Base-by-base conservation (phyloP, 2,888 invertebrate species). In the Mylabris sibirica region DNA sequence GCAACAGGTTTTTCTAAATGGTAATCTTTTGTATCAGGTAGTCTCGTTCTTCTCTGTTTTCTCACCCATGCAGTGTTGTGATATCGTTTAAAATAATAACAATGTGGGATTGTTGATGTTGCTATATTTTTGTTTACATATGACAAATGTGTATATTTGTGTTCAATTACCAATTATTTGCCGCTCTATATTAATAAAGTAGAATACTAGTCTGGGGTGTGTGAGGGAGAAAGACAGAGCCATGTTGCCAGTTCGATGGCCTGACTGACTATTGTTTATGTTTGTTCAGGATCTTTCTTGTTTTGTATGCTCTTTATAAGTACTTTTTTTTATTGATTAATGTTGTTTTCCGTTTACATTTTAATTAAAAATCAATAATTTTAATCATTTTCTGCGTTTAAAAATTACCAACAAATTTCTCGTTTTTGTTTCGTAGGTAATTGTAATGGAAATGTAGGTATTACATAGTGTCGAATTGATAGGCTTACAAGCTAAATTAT, bases 1-100 rank as follows among this genome's bases (percentile, higher is more conserved):
- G 87, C 88, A 89, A 89, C 88, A 88, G 88, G 88, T 88, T 85
- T 86, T 86, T 86, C 12, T 12, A 66, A 60, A 65, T 64, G 64
- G 74, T 66, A 69, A 68, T 65, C 75, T 75, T 80, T 79, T 87
- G 87, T 87, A 87, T 86, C 87, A 88, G 88, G 88, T 88, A 88
- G 88, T 88, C 88, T 88, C 88, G 80, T 80, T 82, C 80, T n/a
- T n/a, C n/a, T n/a, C n/a, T n/a, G n/a, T n/a, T n/a, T n/a, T n/a
- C n/a, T n/a, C n/a, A n/a, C n/a, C n/a, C n/a, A n/a, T n/a, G n/a
- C n/a, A n/a, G n/a, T n/a, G n/a, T n/a, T n/a, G n/a, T n/a, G n/a
- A n/a, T n/a, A n/a, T n/a, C n/a, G n/a, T 78, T 17, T 3, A 3
- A 14, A 14, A 44, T 38, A 12, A 38, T 14, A 14, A 38, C 3